A percentile compares a stretch with the other conserved stretches of the same genome.
Conservation (phyloP, 1,140 invertebrate genomes). For the Tetranychus urticae region DNA sequence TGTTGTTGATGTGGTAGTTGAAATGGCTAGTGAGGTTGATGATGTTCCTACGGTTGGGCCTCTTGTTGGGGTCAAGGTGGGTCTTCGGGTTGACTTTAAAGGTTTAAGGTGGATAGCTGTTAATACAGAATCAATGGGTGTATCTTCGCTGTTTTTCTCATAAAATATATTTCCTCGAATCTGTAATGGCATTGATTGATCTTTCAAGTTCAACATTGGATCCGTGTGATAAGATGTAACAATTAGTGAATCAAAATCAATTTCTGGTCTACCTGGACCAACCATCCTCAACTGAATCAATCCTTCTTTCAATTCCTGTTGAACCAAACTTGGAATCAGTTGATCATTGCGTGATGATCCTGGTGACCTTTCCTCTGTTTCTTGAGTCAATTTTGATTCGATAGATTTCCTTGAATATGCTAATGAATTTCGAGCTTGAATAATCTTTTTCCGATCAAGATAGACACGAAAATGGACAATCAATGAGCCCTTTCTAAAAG, state of each 20-base stretch:
- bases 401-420: not conserved
- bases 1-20: not conserved
- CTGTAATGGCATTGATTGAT: not conserved
- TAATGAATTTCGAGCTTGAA: slow-evolving; percentile 21
- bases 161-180: not conserved
- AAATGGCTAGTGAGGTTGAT: not conserved
- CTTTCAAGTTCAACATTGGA: not conserved
- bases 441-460: slow-evolving; percentile 45
- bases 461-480: slow-evolving; percentile 46
- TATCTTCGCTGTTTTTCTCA: not conserved
- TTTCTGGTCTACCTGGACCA: not conserved
- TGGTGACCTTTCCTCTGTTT: not conserved
- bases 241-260: not conserved
- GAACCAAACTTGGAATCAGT: not conserved
- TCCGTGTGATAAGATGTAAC: not conserved
- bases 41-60: not conserved
- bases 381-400: slow-evolving; percentile 15
- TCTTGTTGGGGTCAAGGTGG: not conserved
- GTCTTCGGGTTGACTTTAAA: too few species aligned
- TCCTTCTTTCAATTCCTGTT: not conserved
- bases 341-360: not conserved
- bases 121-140: too few species aligned
- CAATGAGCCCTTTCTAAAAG: slow-evolving; percentile 37
- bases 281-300: not conserved
- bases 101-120: too few species aligned